Evolutionary conservation across 2,888 invertebrate genomes (phyloP), one percentile per base, ranked within the genome.

Genomic region (Napeogenes inachia): DNA sequence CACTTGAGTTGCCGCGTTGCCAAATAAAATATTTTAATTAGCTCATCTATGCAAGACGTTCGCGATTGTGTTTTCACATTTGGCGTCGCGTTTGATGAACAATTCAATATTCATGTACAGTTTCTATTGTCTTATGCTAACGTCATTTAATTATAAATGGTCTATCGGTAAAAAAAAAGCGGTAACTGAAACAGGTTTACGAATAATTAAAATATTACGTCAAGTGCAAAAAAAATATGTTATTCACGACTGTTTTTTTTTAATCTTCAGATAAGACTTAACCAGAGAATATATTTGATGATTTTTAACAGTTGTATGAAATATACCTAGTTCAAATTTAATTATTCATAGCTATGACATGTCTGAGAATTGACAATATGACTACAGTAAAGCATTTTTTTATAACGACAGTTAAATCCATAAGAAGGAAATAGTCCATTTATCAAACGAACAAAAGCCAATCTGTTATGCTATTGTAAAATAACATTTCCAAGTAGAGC

Each of bases 21-120:
- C 68, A 68, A 66, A 64, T 64, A 56, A 62, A 66, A 66, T 66
- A 68, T 68, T 66, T 62, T 66, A 64, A 66, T 66, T 66, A 63
- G 64, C 57, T 61, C 64, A 64, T 66, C 64, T 59, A 61, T 45
- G 60, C 59, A 46, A 54, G 63, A 45, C 45, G 54, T 47, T 47
- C 54, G 45, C 59, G 50, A 60, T 67, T 65, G 59, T 63, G 10
- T 59, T 59, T 62, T 59, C 55, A 58, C 53, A 57, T 47, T 54
- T 33, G 46, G 47, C 21, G n/a, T 45, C 13, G 33, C 45, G 12
- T 54, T 12, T 54, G 4, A n/a, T n/a, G 21, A 35, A 59, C 33
- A 46, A 45, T 45, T 35, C 59, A 30, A 12, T 50, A 50, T 50
- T 50, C 50, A 50, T 30, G 12, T 30, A 3, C 42, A 42, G 42